Percentiles rank a stretch among this genome's conserved stretches.
These are phyloP conservation scores for Galagoides demidoff DNA, from an alignment of 2,797 vertebrate genomes.

Conservation along the genomic window DNA sequence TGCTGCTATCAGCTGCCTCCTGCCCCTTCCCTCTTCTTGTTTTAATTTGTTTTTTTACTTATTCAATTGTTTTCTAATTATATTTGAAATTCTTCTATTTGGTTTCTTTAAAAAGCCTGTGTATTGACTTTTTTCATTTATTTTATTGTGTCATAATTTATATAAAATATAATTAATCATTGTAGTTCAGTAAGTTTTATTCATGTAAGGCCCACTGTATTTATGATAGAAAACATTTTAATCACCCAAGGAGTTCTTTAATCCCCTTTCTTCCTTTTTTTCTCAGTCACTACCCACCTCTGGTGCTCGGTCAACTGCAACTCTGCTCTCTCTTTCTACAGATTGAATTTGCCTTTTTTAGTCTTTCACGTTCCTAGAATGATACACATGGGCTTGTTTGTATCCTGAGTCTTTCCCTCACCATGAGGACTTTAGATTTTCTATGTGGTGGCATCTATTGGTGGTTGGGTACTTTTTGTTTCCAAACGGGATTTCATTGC, in stretches of 20 bases:
- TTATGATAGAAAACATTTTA: background rate
- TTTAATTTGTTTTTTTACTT: background rate
- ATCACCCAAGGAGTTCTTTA: background rate
- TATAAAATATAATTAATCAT: background rate
- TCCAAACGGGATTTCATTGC: background rate
- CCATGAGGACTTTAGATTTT: background rate
- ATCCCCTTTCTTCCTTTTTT: background rate
- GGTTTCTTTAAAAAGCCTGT: background rate
- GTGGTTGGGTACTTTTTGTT: background rate
- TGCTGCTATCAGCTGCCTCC: background rate
- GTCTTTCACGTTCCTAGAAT: background rate
- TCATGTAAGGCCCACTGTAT: background rate
- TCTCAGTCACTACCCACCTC: background rate
- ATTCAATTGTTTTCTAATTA: conserved; percentile 8
- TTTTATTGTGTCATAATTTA: background rate
- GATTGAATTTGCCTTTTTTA: background rate
- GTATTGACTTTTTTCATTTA: background rate
- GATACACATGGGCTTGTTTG: background rate
- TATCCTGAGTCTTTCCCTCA: background rate
- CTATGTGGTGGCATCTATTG: background rate
- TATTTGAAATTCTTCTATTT: background rate
- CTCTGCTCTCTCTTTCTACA: background rate
- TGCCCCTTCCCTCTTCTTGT: background rate
- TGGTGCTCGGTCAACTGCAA: background rate
- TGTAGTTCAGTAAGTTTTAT: background rate